Base-by-base conservation (phyloP, 2,113 vertebrate species). In the Aldabrachelys gigantea region DNA sequence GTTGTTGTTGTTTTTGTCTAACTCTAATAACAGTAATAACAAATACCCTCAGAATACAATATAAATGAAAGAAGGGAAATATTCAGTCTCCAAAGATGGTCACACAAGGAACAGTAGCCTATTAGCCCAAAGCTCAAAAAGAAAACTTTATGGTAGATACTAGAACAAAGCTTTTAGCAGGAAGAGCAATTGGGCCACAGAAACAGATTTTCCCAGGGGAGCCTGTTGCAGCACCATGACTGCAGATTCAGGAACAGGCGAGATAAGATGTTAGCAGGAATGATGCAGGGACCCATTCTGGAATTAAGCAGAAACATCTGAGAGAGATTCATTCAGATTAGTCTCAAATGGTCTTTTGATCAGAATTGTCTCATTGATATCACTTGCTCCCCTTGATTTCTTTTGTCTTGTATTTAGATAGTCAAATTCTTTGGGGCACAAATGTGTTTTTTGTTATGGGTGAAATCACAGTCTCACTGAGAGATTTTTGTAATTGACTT, bases 101-200 rank as follows among this genome's bases (percentile, higher is more conserved):
- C 4, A 11, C 8, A 24, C 19, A 56, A 49, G 9, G 54, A 59
- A 9, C 6, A n/a, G 27, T 0, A 0, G 1, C 16, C 0, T 1
- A 11, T 84, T 41, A 1, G 21, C 8, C 29, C 4, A 38, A 19
- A 72, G 56, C 22, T 82, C 5, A 19, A 62, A 52, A 35, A 13
- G 59, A 65, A 65, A 59, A 17, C 35, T 52, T 65, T 0, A 11
- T 41, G 24, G 1, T 0, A 5, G 38, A 2, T 6, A 0, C 0
- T 4, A 75, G 80, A 69, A 52, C 52, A 12, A 25, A 24, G 22
- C 69, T 41, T 56, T 56, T 24, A 82, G 80, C 80, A 56, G 22
- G 24, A 24, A 22, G 38, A 41, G 21, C 22, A 38, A 41, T 11
- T 41, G 38, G 69, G n/a, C 17, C 10, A 22, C 38, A 38, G 22